Conservation (phyloP, 2,113 vertebrate species). For the Progne subis region DNA sequence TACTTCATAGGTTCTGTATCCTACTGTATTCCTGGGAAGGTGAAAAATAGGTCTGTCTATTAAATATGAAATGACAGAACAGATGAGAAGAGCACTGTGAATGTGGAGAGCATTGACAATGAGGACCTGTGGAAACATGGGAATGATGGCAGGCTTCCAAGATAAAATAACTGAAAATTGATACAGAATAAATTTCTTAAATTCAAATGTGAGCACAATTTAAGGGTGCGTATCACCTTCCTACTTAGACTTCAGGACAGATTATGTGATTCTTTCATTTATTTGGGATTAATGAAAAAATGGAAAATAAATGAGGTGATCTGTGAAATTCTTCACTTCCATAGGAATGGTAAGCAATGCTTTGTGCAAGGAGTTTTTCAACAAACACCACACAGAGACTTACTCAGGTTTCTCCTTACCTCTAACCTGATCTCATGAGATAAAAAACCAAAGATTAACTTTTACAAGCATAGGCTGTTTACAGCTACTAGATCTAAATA, state of each 20-base stretch:
- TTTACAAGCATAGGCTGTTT: not conserved
- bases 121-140: not conserved
- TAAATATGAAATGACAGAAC: slow-evolving; percentile 62
- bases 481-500: not conserved
- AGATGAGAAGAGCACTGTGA: slow-evolving; percentile 66
- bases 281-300: not conserved
- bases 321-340: not conserved
- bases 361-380: not conserved
- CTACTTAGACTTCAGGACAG: not conserved
- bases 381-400: not conserved
- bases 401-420: not conserved
- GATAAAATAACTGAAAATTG: slow-evolving; percentile 38
- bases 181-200: slow-evolving; percentile 9
- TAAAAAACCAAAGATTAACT: not conserved
- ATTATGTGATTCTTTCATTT: not conserved
- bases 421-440: not conserved
- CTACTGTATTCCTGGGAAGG: slow-evolving; percentile 63
- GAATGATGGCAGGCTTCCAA: slow-evolving; percentile 15
- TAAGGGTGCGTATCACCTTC: not conserved
- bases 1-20: slow-evolving; percentile 71
- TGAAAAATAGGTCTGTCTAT: slow-evolving; percentile 65
- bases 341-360: not conserved
- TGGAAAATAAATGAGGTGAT: not conserved
- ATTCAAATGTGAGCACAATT: not conserved
- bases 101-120: slow-evolving; percentile 15